These are phyloP conservation scores for Lathamus discolor DNA, from an alignment of 2,113 vertebrate species.

Conservation along the genomic window DNA sequence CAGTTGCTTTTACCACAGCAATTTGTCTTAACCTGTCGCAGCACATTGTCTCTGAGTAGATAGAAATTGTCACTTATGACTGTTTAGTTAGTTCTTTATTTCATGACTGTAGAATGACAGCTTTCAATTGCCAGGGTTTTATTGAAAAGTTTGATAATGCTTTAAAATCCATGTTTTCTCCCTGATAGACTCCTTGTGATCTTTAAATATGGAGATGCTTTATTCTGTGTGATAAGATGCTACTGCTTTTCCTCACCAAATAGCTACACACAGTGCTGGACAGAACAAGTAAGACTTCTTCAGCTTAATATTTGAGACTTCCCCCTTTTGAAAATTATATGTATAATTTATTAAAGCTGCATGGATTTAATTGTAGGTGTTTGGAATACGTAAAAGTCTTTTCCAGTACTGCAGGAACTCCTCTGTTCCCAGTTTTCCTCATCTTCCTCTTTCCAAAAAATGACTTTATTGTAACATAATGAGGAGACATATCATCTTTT, in stretches of 20 bases:
- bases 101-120: neutral
- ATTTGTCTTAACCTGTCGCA: neutral
- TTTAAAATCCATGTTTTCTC: neutral
- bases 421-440: neutral
- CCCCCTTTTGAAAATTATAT: neutral
- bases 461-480: neutral
- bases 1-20: neutral
- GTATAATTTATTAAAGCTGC: neutral
- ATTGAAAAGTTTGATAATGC: neutral
- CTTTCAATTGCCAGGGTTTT: neutral
- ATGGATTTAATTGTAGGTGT: neutral
- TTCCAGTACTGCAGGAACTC: neutral
- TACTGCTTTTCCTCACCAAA: neutral
- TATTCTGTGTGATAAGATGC: neutral
- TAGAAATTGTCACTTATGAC: neutral
- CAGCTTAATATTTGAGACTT: neutral
- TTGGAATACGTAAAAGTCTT: neutral
- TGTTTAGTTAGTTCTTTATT: neutral
- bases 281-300: neutral
- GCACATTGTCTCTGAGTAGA: neutral
- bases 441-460: neutral
- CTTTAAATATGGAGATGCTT: constrained; percentile 36
- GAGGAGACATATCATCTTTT: neutral
- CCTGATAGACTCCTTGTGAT: neutral
- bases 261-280: neutral